Conservation (phyloP, 2,888 invertebrate genomes). For the Metacarcinus magister region DNA sequence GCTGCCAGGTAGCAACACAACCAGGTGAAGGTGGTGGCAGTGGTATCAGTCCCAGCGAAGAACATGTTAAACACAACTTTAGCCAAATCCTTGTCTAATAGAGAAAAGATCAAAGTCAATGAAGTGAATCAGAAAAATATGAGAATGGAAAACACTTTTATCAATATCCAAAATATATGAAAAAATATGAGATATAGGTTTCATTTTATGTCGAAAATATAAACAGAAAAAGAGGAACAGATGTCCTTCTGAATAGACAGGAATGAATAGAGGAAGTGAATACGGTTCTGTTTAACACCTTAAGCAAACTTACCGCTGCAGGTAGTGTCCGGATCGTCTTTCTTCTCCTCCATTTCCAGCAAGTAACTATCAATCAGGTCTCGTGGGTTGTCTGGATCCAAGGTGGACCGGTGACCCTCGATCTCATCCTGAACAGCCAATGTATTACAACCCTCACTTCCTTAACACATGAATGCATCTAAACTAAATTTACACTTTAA, state of each 20-base stretch:
- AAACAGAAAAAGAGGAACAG: too few relatives aligned
- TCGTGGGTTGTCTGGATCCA: constrained; percentile 62
- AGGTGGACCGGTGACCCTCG: background rate
- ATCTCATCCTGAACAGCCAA: constrained; percentile 34
- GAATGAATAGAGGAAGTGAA: background rate
- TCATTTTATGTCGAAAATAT: too few relatives aligned
- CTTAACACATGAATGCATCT: background rate
- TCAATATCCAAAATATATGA: background rate
- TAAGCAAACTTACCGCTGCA: constrained; percentile 17
- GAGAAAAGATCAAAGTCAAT: background rate
- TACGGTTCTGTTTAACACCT: background rate
- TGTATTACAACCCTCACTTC: background rate
- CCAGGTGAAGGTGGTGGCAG: constrained; percentile 69
- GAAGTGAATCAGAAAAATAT: background rate
- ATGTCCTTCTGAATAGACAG: background rate
- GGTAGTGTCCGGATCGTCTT: constrained; percentile 63
- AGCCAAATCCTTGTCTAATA: background rate
- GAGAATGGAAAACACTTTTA: background rate
- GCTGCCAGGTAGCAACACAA: constrained; percentile 66
- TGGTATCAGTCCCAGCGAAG: constrained; percentile 38
- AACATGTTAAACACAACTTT: background rate
- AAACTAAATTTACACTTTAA: background rate
- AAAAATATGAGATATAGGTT: too few relatives aligned
- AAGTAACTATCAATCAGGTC: constrained; percentile 65
- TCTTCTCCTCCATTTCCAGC: constrained; percentile 60